These are phyloP conservation scores for Smutsia gigantea DNA, from an alignment of 2,797 vertebrate species.

Conservation along the genomic window DNA sequence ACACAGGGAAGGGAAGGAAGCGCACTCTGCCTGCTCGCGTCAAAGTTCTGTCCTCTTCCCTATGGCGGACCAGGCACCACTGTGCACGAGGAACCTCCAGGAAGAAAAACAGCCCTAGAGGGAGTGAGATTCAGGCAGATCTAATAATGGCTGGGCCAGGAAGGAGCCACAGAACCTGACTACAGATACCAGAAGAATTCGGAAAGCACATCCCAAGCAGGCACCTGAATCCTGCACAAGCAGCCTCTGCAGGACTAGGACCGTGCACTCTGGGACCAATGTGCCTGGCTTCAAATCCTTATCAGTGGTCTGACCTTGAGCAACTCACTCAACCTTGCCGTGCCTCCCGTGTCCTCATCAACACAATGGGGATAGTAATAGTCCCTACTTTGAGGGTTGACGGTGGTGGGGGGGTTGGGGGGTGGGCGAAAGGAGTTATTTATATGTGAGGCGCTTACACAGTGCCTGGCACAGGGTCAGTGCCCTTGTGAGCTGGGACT, in stretches of 20 bases:
- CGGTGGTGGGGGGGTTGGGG: neutral
- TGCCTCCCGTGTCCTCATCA: neutral
- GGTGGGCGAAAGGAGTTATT: neutral
- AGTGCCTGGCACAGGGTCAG: neutral
- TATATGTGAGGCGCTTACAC: accelerated
- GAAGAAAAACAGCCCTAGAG: neutral
- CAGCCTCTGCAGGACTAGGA: neutral
- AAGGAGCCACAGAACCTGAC: neutral
- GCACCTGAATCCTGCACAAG: neutral
- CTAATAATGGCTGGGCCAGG: neutral
- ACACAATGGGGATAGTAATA: neutral
- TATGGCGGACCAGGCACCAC: neutral
- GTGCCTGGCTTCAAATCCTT: neutral
- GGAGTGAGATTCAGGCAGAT: neutral
- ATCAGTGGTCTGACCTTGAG: neutral
- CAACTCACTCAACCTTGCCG: neutral
- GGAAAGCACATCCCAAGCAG: neutral
- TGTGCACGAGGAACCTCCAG: neutral
- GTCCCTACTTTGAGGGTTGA: neutral
- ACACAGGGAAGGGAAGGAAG: neutral
- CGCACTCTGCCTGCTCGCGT: neutral
- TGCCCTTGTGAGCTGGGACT: neutral
- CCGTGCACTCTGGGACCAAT: neutral
- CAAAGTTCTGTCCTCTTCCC: neutral
- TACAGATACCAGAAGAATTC: neutral